Conservation (phyloP, 1,140 invertebrate genomes). For the Dinoponera quadriceps region DNA sequence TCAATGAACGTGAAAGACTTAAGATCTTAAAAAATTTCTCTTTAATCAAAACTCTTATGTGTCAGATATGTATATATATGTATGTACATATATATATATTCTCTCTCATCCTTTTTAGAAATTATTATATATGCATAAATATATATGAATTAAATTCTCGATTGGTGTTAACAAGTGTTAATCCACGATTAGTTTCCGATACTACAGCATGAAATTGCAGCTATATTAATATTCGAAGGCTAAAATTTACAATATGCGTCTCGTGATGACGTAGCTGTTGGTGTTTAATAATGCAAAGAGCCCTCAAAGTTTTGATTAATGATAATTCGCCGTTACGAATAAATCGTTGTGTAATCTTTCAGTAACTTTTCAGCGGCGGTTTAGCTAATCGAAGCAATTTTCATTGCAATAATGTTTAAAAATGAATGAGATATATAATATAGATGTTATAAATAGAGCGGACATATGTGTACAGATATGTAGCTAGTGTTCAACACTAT, state of each 20-base stretch:
- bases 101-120: constrained; percentile 19
- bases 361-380: neutral
- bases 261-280: neutral
- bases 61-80: constrained; percentile 80
- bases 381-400: constrained; percentile 10
- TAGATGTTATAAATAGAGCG: constrained; percentile 50
- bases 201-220: constrained; percentile 54
- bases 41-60: constrained; percentile 84
- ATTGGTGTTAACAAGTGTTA: neutral
- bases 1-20: constrained; percentile 5
- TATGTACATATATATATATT: constrained; percentile 12
- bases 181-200: constrained; percentile 12
- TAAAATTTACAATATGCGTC: neutral
- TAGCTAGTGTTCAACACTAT: constrained; percentile 69
- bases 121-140: neutral
- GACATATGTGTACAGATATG: constrained; percentile 64
- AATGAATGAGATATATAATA: constrained; percentile 37
- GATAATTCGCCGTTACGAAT: neutral
- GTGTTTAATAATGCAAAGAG: neutral
- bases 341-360: constrained; percentile 24
- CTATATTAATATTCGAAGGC: constrained; percentile 17
- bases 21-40: constrained; percentile 29
- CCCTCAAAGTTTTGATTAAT: constrained; percentile 12
- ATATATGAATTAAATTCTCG: constrained; percentile 18
- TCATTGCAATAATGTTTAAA: constrained; percentile 11